phyloP scores from a whole-genome alignment of 2,113 vertebrate species.

The Galeopterus variegatus region DNA sequence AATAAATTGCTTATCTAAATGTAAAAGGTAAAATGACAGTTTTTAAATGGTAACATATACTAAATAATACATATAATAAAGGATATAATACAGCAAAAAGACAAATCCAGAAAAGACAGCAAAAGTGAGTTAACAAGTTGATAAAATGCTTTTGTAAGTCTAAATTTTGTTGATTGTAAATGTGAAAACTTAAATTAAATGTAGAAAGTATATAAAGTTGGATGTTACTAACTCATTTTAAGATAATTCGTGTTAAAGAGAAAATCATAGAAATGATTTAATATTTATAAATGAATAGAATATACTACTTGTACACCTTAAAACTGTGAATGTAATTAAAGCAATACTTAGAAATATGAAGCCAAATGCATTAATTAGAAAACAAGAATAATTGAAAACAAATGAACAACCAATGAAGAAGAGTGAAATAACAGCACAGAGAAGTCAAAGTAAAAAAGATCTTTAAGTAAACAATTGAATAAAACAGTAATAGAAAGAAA shows the following conservation, averaged over 20 bases:
- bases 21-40: not conserved
- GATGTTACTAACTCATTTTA: not conserved
- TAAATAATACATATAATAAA: not conserved
- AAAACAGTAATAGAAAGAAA: constrained; percentile 43
- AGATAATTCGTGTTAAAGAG: not conserved
- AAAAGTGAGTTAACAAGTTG: not conserved
- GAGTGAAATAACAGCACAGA: not conserved
- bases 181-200: constrained; percentile 42
- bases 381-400: constrained; percentile 17
- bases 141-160: not conserved
- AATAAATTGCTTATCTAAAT: not conserved
- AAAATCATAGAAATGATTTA: constrained; percentile 13
- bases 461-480: not conserved
- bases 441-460: not conserved
- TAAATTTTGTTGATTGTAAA: constrained; percentile 33
- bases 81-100: not conserved
- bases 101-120: not conserved
- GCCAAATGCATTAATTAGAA: not conserved
- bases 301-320: not conserved
- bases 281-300: constrained; percentile 31
- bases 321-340: constrained; percentile 38
- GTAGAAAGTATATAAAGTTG: not conserved
- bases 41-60: not conserved
- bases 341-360: not conserved
- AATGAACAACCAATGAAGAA: not conserved